These are phyloP conservation scores for Phymatocera aterrima DNA, from an alignment of 2,888 invertebrate genomes.

Conservation along the genomic window DNA sequence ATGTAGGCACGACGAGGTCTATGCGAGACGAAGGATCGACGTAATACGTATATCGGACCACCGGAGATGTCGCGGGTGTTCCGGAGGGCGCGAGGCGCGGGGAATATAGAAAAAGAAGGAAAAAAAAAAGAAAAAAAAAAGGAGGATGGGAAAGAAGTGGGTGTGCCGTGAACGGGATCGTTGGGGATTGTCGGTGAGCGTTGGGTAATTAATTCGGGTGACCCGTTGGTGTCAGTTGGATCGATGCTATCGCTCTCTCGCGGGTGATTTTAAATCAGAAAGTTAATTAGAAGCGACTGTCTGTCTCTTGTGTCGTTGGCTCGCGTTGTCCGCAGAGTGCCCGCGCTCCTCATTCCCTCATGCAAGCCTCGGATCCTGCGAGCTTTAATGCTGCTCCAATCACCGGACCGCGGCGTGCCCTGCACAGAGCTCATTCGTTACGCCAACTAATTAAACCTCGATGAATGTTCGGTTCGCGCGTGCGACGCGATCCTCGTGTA, in stretches of 20 bases:
- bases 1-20: conserved; percentile 19
- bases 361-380: too few species aligned
- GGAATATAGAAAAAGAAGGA: conserved; percentile 11
- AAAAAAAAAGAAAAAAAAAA: conserved; percentile 45
- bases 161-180: conserved; percentile 27
- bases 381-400: not conserved
- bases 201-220: conserved; percentile 68
- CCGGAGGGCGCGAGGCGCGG: conserved; percentile 35
- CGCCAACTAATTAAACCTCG: conserved; percentile 71
- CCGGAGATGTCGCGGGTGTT: conserved; percentile 33
- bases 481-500: conserved; percentile 25
- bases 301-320: conserved; percentile 59
- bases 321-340: conserved; percentile 46
- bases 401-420: conserved; percentile 26
- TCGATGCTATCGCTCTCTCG: conserved; percentile 53
- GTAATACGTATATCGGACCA: conserved; percentile 32
- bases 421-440: conserved; percentile 63
- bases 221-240: conserved; percentile 53
- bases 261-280: conserved; percentile 70
- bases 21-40: conserved; percentile 34
- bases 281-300: conserved; percentile 70
- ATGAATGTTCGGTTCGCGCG: conserved; percentile 55
- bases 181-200: conserved; percentile 56
- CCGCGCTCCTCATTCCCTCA: not conserved
- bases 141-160: conserved; percentile 24